Base-by-base conservation (phyloP, 2,797 vertebrate species). In the Cetoscarus ocellatus region DNA sequence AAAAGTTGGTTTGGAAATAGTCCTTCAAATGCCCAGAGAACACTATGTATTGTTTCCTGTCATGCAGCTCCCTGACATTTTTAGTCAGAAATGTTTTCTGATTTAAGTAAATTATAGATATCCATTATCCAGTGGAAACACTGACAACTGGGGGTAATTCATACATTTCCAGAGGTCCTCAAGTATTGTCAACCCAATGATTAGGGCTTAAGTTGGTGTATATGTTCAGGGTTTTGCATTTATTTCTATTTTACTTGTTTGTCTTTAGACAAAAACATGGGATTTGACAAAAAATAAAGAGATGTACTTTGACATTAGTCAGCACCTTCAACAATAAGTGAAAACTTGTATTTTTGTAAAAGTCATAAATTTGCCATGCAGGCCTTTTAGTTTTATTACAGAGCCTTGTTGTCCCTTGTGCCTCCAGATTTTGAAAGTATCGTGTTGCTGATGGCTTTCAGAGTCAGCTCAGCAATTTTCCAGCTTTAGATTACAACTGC, bases 391-490 rank as follows among this genome's bases (percentile, higher is more conserved):
- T 66, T 39, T 39, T 39, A 7, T 39, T 14, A n/a, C 59, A 60
- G 67, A 40, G 42, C 7, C 17, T n/a, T 17, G 43, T 19, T 55
- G 18, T 15, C 53, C 50, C 62, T 36, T 55, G 58, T 38, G 45
- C 73, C 51, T 43, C 51, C 61, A 47, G 58, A 65, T 42, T 27
- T 56, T 73, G 74, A 79, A 47, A 58, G 58, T 61, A 58, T 27
- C 17, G 18, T 52, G 35, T 61, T 55, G 70, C 54, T 44, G 67
- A 76, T 57, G 57, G 43, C 58, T 34, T 17, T 53, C 50, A 58
- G 27, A 36, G 45, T 53, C 39, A 39, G 36, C 59, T 87, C 81
- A 84, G 81, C 84, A 71, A 27, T 78, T 81, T 79, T 67, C n/a
- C 40, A 45, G 53, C 59, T 49, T 35, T 10, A 36, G 6, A 14